These are phyloP conservation scores for Xiphophorus hellerii DNA, from an alignment of 2,113 vertebrate genomes.

Conservation along the genomic window DNA sequence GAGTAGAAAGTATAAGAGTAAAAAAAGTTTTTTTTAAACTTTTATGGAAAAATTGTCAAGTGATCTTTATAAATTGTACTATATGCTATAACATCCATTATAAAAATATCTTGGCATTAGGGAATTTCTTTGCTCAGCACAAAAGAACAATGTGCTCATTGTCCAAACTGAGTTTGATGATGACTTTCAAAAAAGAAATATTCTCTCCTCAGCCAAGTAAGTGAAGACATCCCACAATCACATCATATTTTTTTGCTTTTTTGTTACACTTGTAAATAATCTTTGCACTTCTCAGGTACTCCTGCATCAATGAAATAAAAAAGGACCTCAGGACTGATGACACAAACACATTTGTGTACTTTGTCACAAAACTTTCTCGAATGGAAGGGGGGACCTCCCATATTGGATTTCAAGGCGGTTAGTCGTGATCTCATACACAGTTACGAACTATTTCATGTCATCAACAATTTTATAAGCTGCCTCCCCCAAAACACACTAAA, in stretches of 20 bases:
- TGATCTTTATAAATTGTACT: not conserved
- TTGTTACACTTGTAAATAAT: not conserved
- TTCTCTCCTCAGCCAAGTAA: constrained; percentile 52
- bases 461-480: not conserved
- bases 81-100: not conserved
- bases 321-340: constrained; percentile 1
- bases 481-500: not conserved
- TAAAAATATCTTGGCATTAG: constrained; percentile 11
- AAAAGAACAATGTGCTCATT: constrained; percentile 35
- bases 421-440: not conserved
- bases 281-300: constrained; percentile 32
- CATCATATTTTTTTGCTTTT: not conserved
- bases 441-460: not conserved
- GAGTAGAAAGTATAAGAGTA: too few species aligned
- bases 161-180: constrained; percentile 45
- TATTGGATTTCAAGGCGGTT: constrained; percentile 47
- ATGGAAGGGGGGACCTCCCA: constrained; percentile 42
- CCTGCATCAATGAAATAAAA: constrained; percentile 39
- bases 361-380: constrained; percentile 45
- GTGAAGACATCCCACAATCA: not conserved
- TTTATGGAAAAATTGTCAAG: not conserved
- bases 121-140: constrained; percentile 34
- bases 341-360: constrained; percentile 38
- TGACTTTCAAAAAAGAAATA: constrained; percentile 20
- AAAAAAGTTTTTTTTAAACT: not conserved